phyloP scores from a whole-genome alignment of 2,113 vertebrate genomes.

The Cynoglossus semilaevis region DNA sequence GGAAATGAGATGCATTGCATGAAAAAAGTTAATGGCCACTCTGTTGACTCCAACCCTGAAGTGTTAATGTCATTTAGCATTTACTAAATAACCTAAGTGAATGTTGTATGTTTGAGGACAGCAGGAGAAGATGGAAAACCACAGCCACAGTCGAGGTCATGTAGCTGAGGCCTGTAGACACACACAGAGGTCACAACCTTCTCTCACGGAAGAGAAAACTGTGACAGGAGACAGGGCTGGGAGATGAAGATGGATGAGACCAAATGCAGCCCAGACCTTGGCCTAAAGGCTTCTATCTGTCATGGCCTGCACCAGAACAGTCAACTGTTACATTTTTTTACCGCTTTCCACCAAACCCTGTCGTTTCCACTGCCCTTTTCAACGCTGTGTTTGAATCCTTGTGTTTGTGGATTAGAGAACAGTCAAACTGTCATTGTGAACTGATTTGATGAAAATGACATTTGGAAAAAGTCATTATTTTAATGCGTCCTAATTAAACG shows the following conservation, averaged over 20 bases:
- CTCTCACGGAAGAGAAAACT: slow-evolving; percentile 14
- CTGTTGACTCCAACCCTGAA: slow-evolving; percentile 1
- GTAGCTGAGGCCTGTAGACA: slow-evolving; percentile 16
- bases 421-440: too few species aligned
- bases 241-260: slow-evolving; percentile 40
- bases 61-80: slow-evolving; percentile 11
- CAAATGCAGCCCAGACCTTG: slow-evolving; percentile 34
- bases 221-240: slow-evolving; percentile 31
- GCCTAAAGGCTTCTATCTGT: slow-evolving; percentile 10
- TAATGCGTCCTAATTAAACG: too few species aligned
- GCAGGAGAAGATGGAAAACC: neutral
- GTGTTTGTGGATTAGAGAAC: too few species aligned
- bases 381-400: too few species aligned
- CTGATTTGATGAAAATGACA: too few species aligned
- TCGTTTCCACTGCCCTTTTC: neutral
- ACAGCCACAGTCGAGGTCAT: slow-evolving; percentile 23
- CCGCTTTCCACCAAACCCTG: slow-evolving; percentile 1
- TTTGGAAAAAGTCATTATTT: too few species aligned
- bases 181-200: slow-evolving; percentile 33
- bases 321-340: slow-evolving; percentile 41
- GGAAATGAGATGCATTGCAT: slow-evolving; percentile 56
- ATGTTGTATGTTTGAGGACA: neutral
- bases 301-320: slow-evolving; percentile 22
- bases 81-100: slow-evolving; percentile 7
- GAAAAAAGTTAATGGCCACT: slow-evolving; percentile 20